Conservation (phyloP, 2,113 vertebrate species). For the Pomatorhinus ruficollis region DNA sequence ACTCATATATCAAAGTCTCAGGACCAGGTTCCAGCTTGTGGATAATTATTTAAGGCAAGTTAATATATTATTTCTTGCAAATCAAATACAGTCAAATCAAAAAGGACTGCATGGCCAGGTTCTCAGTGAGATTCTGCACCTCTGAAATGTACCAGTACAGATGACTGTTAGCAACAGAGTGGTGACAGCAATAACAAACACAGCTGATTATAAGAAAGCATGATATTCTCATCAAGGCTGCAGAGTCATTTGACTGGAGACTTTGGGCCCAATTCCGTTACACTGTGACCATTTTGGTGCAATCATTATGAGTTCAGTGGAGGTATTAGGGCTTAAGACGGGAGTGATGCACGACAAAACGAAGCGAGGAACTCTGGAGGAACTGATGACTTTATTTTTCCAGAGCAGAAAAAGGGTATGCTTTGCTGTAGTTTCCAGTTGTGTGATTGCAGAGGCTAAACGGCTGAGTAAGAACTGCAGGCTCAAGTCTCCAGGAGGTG, state of each 20-base stretch:
- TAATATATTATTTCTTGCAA: constrained; percentile 30
- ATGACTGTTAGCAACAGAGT: background rate
- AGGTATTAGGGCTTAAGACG: background rate
- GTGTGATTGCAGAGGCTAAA: background rate
- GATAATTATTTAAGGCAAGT: constrained; percentile 1
- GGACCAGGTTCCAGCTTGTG: background rate
- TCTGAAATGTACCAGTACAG: background rate
- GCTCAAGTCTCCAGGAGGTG: background rate
- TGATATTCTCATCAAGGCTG: background rate
- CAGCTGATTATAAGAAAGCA: background rate
- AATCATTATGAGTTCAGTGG: background rate
- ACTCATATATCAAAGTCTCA: background rate
- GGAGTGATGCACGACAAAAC: background rate
- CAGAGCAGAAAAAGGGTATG: background rate
- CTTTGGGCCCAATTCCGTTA: background rate
- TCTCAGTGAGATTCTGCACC: background rate
- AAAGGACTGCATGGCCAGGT: background rate
- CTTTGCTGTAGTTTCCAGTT: background rate
- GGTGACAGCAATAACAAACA: background rate
- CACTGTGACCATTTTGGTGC: background rate
- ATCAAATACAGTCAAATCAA: background rate
- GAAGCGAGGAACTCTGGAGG: background rate
- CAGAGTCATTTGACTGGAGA: background rate
- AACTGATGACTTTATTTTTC: background rate
- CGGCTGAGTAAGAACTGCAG: background rate